Base-by-base conservation (phyloP, 2,888 invertebrate genomes). In the Tenodera sinensis region DNA sequence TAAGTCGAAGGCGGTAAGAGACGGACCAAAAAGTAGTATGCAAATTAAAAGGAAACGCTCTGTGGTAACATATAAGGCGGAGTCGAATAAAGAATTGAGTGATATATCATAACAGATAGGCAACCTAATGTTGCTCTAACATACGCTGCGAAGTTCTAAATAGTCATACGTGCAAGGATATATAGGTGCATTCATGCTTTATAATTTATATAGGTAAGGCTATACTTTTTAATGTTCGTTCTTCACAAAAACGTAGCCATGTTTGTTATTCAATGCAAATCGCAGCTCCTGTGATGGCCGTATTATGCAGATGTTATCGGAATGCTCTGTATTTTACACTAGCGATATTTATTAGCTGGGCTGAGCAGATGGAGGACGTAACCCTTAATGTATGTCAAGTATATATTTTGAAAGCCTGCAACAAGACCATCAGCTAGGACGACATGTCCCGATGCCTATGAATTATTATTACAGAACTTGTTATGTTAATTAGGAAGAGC, bases 391-490 rank as follows among this genome's bases (percentile, higher is more conserved):
- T 4, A 86, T 81, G 86, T 86, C 86, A 86, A 54, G 54, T 54
- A 27, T 9, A 71, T 71, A 42, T 85, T 85, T 85, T 54, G 85
- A 85, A 85, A 54, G 15, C 54, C 54, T 54, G 28, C 86, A 71
- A 86, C 81, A 87, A 83, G 34, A 47, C n/a, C 47, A 87, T 34
- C 30, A 28, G 82, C 27, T 30, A 34, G 42, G 81, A 87, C n/a
- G 87, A 87, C 87, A 87, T 81, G 30, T 84, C 85, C 85, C 54
- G 85, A 82, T 83, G 84, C 83, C 87, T 88, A 93, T 93, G 93
- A 93, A 93, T 93, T 93, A 93, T 91, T 92, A 92, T 92, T 92
- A 92, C 92, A 92, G 92, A 93, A 93, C 93, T 93, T 92, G 93
- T 93, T 93, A 93, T 93, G 93, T 92, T 93, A 93, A 93, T 93